Evolutionary conservation across 2,888 invertebrate genomes (phyloP), one percentile per base, ranked within the genome.

Genomic region (Lordiphosa andalusiaca): DNA sequence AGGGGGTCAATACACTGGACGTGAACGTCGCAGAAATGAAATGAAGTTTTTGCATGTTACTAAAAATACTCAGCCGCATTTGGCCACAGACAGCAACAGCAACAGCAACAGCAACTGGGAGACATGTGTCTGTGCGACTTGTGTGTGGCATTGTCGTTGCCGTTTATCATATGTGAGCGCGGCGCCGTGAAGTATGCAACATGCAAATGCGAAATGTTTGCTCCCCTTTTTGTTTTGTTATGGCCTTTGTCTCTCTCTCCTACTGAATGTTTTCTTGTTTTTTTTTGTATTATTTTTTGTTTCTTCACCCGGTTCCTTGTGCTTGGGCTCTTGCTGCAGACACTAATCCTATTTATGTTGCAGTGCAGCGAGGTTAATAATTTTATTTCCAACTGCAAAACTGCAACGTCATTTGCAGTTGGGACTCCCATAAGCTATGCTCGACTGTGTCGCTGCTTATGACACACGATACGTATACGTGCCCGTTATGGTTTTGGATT

Each of bases 331-430:
- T 80, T 74, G 67, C 77, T 74, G 80, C 74, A 81, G 84, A 84
- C 84, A 81, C 80, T 81, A 81, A 81, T 81, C 80, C 80, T 84
- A 84, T 81, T 81, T 81, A 84, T 84, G 80, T 84, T 75, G 73
- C 77, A 77, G 64, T 75, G 75, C 81, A 81, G 77, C 69, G 84
- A 73, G 84, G 81, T 84, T 81, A 81, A 81, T 81, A 81, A 81
- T 81, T 81, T 81, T 81, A 81, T 84, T 84, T 84, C 58, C 73
- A 66, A 59, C 63, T 58, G 66, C 75, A 77, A 67, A 77, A 73
- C 42, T 64, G 57, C 76, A 64, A 44, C 44, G 41, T 51, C 56
- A 39, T 49, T 53, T 36, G 40, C 66, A 76, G 53, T 70, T 54
- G 65, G 47, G 36, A 37, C 51, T 48, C 53, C 49, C 69, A 44